These are phyloP conservation scores for Synergus gifuensis DNA, from an alignment of 2,888 invertebrate genomes.

Conservation along the genomic window DNA sequence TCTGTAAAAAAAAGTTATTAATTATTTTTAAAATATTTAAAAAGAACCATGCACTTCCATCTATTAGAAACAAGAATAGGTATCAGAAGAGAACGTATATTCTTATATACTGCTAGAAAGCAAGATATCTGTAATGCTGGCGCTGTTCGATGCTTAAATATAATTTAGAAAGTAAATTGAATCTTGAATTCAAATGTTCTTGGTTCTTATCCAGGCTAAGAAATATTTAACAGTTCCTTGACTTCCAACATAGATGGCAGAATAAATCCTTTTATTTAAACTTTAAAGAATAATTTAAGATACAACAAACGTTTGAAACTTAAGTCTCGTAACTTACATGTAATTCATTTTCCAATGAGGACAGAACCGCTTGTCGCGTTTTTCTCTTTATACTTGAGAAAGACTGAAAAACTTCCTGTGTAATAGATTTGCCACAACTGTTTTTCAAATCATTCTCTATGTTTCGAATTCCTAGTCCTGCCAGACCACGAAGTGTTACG, in stretches of 20 bases:
- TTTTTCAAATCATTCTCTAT: conserved; percentile 80
- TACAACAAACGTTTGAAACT: background rate
- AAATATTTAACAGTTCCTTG: conserved; percentile 1
- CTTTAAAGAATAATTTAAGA: background rate
- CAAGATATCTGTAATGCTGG: background rate
- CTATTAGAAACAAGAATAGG: conserved; percentile 25
- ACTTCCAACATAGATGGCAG: conserved; percentile 26
- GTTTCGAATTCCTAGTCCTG: conserved; percentile 82
- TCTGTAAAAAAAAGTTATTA: conserved; percentile 73
- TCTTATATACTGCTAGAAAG: background rate
- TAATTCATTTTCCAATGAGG: conserved; percentile 76
- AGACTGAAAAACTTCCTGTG: conserved; percentile 68
- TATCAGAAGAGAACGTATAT: background rate
- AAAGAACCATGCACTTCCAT: conserved; percentile 43
- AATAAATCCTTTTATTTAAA: conserved; percentile 28
- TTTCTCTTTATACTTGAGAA: conserved; percentile 75
- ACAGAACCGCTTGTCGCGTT: conserved; percentile 75
- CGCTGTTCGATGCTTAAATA: background rate
- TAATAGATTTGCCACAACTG: conserved; percentile 68
- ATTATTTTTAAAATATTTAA: background rate
- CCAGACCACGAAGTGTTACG: conserved; percentile 84
- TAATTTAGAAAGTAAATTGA: conserved; percentile 26
- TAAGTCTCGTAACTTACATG: conserved; percentile 63
- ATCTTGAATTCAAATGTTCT: background rate
- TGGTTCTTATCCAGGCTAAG: conserved; percentile 6